Conservation (phyloP, 2,113 vertebrate genomes). For the Gobiocypris rarus region DNA sequence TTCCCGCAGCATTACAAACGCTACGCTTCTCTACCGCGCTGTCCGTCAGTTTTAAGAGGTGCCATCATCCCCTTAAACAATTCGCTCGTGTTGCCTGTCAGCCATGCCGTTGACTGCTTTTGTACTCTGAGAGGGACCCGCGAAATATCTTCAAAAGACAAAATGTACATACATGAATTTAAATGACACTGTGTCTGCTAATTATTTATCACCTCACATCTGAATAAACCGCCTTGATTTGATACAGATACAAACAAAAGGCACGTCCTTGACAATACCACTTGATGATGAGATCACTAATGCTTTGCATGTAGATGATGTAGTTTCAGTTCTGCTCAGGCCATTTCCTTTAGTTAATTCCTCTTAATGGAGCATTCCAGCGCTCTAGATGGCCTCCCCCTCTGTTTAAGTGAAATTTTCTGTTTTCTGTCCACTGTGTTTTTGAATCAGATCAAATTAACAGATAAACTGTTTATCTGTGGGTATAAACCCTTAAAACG, state of each 20-base stretch:
- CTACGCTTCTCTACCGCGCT: conserved; percentile 14
- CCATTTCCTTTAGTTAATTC: conserved; percentile 2
- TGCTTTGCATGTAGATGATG: neutral
- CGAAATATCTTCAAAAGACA: conserved; percentile 50
- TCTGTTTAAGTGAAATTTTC: neutral
- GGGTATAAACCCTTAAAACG: neutral
- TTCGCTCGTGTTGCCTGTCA: conserved; percentile 55
- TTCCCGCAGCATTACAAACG: conserved; percentile 21
- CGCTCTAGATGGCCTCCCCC: neutral
- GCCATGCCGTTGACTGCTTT: conserved; percentile 48
- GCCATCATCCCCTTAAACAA: conserved; percentile 57
- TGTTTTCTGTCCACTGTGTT: neutral
- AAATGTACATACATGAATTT: conserved; percentile 57
- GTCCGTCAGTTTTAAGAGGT: conserved; percentile 33
- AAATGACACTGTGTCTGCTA: conserved; percentile 49
- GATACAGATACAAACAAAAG: conserved; percentile 30
- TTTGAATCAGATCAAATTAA: neutral
- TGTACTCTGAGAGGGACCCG: conserved; percentile 43
- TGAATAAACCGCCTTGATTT: conserved; percentile 25
- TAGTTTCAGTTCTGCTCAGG: neutral
- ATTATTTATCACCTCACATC: conserved; percentile 35
- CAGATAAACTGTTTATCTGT: neutral
- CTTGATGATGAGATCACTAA: conserved; percentile 35
- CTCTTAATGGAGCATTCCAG: neutral
- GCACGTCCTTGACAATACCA: conserved; percentile 27